Percentiles rank a stretch among this genome's conserved stretches.
Evolutionary conservation across 2,113 vertebrate genomes (phyloP).

Genomic region (Hippocampus mohnikei): DNA sequence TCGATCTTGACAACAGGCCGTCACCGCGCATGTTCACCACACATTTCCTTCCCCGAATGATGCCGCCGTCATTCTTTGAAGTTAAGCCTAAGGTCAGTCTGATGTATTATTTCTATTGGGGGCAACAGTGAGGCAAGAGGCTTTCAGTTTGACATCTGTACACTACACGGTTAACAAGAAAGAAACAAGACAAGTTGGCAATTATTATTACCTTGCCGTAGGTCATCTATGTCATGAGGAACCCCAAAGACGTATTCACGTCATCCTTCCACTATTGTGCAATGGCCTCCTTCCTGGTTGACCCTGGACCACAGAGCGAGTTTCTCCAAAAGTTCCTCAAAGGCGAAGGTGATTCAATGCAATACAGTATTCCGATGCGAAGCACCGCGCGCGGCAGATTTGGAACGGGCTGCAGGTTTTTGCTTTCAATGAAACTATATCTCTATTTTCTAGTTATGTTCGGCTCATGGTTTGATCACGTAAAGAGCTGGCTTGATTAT

Average conservation of each 20-base stretch:
- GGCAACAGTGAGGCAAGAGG: neutral
- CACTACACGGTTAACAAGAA: no score
- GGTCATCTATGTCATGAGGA: constrained; percentile 70
- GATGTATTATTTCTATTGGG: neutral
- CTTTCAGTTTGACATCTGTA: no score
- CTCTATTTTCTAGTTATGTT: constrained; percentile 53
- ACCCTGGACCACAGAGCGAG: constrained; percentile 57
- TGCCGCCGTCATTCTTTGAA: constrained; percentile 66
- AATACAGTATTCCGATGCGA: neutral
- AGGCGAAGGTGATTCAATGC: constrained; percentile 55
- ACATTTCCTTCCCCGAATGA: constrained; percentile 64
- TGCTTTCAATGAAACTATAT: neutral
- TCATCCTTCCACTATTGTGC: constrained; percentile 63
- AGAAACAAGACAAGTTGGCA: no score
- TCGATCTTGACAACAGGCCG: constrained; percentile 61
- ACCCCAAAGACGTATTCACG: constrained; percentile 72
- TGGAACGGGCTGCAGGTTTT: neutral
- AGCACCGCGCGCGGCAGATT: no score
- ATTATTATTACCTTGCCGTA: constrained; percentile 20
- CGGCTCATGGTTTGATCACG: constrained; percentile 75
- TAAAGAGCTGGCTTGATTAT: constrained; percentile 67
- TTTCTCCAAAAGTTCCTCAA: constrained; percentile 70
- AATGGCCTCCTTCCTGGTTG: constrained; percentile 56
- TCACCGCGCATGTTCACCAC: constrained; percentile 67
- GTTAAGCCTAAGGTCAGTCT: constrained; percentile 68